phyloP scores from a whole-genome alignment of 2,888 invertebrate species.

The Gandaritis pyraliata region DNA sequence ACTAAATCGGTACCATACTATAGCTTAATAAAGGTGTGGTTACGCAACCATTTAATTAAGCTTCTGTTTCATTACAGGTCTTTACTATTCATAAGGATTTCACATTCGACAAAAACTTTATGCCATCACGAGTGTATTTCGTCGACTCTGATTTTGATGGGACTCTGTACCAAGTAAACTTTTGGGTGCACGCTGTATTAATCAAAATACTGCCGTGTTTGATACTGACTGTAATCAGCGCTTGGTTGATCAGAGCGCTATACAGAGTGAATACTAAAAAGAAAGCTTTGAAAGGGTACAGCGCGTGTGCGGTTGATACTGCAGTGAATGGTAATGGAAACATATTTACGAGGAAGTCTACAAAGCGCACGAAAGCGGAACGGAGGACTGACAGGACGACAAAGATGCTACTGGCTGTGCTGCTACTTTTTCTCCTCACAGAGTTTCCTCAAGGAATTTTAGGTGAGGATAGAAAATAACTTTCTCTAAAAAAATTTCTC shows the following conservation, averaged over 20 bases:
- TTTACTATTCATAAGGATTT: conserved; percentile 71
- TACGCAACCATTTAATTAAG: conserved; percentile 32
- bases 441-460: conserved; percentile 94
- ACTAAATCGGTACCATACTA: neutral
- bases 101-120: conserved; percentile 64
- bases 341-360: conserved; percentile 69
- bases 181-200: conserved; percentile 92
- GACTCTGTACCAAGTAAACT: conserved; percentile 88
- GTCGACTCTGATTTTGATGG: conserved; percentile 84
- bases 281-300: conserved; percentile 83
- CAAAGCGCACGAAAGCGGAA: conserved; percentile 75
- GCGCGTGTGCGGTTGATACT: conserved; percentile 68
- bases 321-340: conserved; percentile 70
- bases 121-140: conserved; percentile 72
- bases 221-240: conserved; percentile 89
- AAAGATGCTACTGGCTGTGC: conserved; percentile 93
- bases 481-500: no score
- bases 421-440: conserved; percentile 93
- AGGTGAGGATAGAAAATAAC: conserved; percentile 68
- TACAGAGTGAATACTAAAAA: conserved; percentile 88
- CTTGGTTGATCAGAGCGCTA: conserved; percentile 88
- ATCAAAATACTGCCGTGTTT: conserved; percentile 92
- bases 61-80: conserved; percentile 62
- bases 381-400: conserved; percentile 91
- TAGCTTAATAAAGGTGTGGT: conserved; percentile 15